phyloP scores from a whole-genome alignment of 1,140 invertebrate species.

The Lutraria rhynchaena region DNA sequence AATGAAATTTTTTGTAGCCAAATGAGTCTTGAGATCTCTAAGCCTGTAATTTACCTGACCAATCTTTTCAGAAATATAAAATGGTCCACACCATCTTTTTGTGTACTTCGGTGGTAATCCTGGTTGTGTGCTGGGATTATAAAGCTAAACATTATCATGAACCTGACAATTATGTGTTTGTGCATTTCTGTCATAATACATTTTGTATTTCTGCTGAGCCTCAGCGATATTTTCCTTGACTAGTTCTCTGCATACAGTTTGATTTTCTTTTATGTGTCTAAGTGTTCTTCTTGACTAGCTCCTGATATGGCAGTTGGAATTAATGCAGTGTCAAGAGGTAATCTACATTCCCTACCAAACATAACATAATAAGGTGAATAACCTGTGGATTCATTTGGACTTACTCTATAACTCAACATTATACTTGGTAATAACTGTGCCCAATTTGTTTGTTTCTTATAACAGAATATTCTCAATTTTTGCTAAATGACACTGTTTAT shows the following conservation, averaged over 20 bases:
- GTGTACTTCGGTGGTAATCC: slow-evolving; percentile 42
- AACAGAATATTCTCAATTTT: slow-evolving; percentile 36
- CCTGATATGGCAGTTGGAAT: slow-evolving; percentile 35
- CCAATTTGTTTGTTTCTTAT: slow-evolving; percentile 57
- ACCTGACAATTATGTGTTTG: not conserved
- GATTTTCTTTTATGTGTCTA: slow-evolving; percentile 9
- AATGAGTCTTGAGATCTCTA: no score
- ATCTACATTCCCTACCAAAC: slow-evolving; percentile 41
- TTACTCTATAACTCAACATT: slow-evolving; percentile 11
- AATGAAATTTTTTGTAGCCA: slow-evolving; percentile 9
- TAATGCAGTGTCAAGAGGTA: slow-evolving; percentile 55
- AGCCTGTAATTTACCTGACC: no score
- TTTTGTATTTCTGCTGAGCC: slow-evolving; percentile 50
- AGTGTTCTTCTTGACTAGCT: not conserved
- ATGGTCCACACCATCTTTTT: slow-evolving; percentile 19
- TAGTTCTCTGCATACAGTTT: slow-evolving; percentile 14
- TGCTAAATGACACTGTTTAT: slow-evolving; percentile 31
- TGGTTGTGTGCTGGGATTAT: not conserved
- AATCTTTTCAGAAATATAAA: no score
- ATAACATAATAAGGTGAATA: slow-evolving; percentile 42
- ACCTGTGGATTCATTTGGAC: slow-evolving; percentile 16
- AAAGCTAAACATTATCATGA: slow-evolving; percentile 36
- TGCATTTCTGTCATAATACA: slow-evolving; percentile 42
- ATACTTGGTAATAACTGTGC: slow-evolving; percentile 39
- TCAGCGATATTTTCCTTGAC: slow-evolving; percentile 42